Evolutionary conservation across 1,140 invertebrate genomes (phyloP).

Genomic region (Drosophila pseudoananassae): DNA sequence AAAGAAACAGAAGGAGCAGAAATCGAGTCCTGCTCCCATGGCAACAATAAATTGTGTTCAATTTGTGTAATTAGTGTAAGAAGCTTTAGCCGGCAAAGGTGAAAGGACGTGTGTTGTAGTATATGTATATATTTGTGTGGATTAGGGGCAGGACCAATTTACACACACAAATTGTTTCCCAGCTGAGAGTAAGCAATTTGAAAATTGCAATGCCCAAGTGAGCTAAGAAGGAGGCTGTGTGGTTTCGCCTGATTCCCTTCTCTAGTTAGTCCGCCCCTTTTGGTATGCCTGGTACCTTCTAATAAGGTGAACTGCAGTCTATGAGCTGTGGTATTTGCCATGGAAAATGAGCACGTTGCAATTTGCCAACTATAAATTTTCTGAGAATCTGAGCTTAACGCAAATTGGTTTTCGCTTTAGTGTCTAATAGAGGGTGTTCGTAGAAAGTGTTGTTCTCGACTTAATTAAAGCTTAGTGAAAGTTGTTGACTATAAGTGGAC

Average conservation of each 20-base stretch:
- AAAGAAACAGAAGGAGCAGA: constrained; percentile 9
- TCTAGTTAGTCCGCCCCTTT: constrained; percentile 34
- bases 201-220: constrained; percentile 31
- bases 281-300: constrained; percentile 6
- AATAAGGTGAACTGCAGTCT: not conserved
- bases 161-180: constrained; percentile 38
- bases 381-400: constrained; percentile 23
- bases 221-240: constrained; percentile 13
- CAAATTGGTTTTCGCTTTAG: constrained; percentile 31
- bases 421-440: not conserved
- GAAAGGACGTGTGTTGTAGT: not conserved
- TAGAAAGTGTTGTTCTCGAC: constrained; percentile 20
- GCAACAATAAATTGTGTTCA: constrained; percentile 73
- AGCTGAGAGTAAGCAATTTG: constrained; percentile 46
- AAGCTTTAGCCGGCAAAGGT: constrained; percentile 35
- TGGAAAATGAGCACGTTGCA: constrained; percentile 13
- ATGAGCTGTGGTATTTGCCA: constrained; percentile 39
- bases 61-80: constrained; percentile 77
- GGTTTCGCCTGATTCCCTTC: constrained; percentile 46
- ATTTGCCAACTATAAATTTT: constrained; percentile 33
- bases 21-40: constrained; percentile 16
- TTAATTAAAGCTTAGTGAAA: constrained; percentile 35
- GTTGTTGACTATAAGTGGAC: constrained; percentile 19
- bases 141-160: constrained; percentile 16
- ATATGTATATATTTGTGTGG: not conserved